phyloP scores from a whole-genome alignment of 2,888 invertebrate genomes.

The Maniola hyperantus region DNA sequence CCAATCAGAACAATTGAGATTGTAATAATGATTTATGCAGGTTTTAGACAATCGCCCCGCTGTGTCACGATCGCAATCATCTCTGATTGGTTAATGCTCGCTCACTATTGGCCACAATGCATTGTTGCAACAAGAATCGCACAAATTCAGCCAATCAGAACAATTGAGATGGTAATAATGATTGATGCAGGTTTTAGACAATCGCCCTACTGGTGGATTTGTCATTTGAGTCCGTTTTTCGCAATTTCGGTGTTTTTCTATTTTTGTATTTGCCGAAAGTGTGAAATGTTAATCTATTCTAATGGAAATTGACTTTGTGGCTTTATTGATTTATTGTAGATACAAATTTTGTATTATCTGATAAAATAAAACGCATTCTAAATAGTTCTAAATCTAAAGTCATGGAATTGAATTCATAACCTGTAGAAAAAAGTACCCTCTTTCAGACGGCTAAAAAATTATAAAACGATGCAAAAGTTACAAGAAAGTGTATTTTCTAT shows the following conservation, averaged over 20 bases:
- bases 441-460: conserved; percentile 8
- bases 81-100: no score
- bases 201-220: no score
- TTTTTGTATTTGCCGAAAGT: neutral
- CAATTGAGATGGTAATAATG: no score
- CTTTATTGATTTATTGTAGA: conserved; percentile 8
- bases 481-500: conserved; percentile 77
- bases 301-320: conserved; percentile 8
- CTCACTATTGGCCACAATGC: no score
- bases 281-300: conserved; percentile 9
- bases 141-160: no score
- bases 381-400: neutral
- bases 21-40: no score
- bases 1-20: no score
- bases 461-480: conserved; percentile 65
- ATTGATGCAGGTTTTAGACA: no score
- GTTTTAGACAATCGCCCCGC: no score
- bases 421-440: conserved; percentile 27
- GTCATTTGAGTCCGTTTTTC: no score
- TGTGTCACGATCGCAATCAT: no score
- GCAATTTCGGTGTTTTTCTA: conserved; percentile 4
- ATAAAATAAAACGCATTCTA: neutral
- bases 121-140: no score
- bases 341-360: conserved; percentile 1
- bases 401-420: conserved; percentile 33